A percentile compares a stretch with the other conserved stretches of the same genome.
These are phyloP conservation scores for Eilema caniola DNA, from an alignment of 2,888 invertebrate genomes.

Conservation along the genomic window DNA sequence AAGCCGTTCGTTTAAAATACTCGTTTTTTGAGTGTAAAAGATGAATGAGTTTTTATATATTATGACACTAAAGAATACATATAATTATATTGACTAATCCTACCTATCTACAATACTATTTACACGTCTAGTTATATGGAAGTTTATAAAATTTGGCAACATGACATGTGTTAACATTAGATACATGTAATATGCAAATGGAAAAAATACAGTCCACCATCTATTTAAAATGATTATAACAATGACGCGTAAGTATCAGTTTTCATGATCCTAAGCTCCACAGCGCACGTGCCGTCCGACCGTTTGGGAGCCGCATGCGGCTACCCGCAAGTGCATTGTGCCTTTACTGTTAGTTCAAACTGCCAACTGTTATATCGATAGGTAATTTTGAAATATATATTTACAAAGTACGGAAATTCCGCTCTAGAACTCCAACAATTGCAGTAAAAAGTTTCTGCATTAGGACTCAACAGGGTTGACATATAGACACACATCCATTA, in stretches of 20 bases:
- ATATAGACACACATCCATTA: neutral
- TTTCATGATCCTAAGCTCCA: neutral
- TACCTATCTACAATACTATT: constrained; percentile 78
- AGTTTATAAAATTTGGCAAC: constrained; percentile 72
- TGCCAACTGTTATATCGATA: neutral
- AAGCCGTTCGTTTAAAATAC: constrained; percentile 53
- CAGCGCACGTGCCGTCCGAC: too few species aligned
- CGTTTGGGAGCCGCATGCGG: too few species aligned
- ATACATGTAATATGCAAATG: constrained; percentile 25
- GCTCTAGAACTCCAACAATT: neutral
- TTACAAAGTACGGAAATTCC: neutral
- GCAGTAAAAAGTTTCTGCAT: neutral
- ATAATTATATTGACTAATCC: constrained; percentile 65
- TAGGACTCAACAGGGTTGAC: neutral
- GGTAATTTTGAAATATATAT: neutral
- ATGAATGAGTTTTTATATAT: constrained; percentile 57
- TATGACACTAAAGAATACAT: constrained; percentile 66
- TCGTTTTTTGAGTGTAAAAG: constrained; percentile 71
- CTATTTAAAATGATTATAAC: neutral
- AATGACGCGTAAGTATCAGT: neutral
- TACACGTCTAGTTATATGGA: constrained; percentile 69
- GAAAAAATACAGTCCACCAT: constrained; percentile 16
- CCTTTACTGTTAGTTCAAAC: too few species aligned
- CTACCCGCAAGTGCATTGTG: too few species aligned
- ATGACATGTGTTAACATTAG: constrained; percentile 35